Evolutionary conservation across 1,140 invertebrate genomes (phyloP).

Genomic region (Drosophila parabipectinata): DNA sequence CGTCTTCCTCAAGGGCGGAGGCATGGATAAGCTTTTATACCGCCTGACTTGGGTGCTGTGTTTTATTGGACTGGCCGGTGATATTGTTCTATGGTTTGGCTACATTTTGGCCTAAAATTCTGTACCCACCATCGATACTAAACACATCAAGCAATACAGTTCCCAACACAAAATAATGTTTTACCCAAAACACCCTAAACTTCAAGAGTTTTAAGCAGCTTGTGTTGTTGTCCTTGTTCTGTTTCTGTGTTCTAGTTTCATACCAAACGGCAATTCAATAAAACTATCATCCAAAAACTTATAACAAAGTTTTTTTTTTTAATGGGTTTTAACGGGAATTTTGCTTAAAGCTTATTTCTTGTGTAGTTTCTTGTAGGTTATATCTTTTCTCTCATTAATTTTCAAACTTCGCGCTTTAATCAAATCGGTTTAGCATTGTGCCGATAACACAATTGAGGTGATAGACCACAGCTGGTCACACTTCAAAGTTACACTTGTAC

Average conservation of each 20-base stretch:
- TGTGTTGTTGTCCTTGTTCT: background rate
- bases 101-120: conserved; percentile 40
- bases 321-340: no score
- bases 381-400: background rate
- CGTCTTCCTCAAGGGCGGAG: conserved; percentile 87
- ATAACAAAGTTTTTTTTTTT: no score
- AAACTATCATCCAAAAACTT: background rate
- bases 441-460: background rate
- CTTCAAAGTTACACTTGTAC: conserved; percentile 14
- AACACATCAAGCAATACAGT: background rate
- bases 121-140: background rate
- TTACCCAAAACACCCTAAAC: background rate
- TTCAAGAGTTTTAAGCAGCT: background rate
- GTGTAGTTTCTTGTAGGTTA: no score
- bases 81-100: conserved; percentile 41
- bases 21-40: conserved; percentile 86
- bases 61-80: conserved; percentile 77
- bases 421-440: background rate
- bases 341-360: no score
- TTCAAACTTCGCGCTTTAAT: background rate
- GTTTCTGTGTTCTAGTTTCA: background rate
- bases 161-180: background rate
- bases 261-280: background rate
- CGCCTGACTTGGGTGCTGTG: conserved; percentile 83
- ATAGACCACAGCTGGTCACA: conserved; percentile 11